These are phyloP conservation scores for Diarsia dahlii DNA, from an alignment of 2,888 invertebrate genomes.

Conservation along the genomic window DNA sequence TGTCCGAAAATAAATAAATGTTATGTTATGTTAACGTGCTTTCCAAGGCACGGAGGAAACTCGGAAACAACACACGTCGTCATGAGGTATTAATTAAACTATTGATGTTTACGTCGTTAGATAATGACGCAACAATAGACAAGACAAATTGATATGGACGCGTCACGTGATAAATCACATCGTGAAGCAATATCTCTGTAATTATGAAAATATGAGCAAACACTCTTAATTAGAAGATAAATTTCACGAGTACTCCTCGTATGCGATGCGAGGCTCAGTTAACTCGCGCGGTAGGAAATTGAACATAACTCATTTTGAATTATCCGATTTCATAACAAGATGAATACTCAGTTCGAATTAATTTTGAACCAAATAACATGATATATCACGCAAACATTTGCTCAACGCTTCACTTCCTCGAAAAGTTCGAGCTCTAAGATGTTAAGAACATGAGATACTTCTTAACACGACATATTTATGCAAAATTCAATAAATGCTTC, in stretches of 20 bases:
- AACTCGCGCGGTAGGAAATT: constrained; percentile 66
- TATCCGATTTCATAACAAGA: constrained; percentile 66
- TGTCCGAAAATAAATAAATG: too few species aligned
- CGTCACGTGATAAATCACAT: constrained; percentile 63
- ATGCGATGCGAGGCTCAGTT: constrained; percentile 61
- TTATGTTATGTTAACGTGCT: too few species aligned
- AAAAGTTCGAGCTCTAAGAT: constrained; percentile 30
- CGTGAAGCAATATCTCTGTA: constrained; percentile 60
- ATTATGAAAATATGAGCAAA: constrained; percentile 71
- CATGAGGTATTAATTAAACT: constrained; percentile 17
- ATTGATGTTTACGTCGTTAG: constrained; percentile 16
- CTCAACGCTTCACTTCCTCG: constrained; percentile 36
- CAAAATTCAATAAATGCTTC: constrained; percentile 41
- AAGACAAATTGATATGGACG: constrained; percentile 59
- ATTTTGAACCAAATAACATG: constrained; percentile 54
- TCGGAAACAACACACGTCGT: too few species aligned
- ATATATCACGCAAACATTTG: constrained; percentile 52
- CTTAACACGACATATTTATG: constrained; percentile 38
- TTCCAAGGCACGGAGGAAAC: too few species aligned
- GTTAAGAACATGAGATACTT: constrained; percentile 21
- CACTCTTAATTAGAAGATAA: constrained; percentile 72
- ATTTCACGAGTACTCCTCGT: constrained; percentile 64
- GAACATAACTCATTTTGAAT: constrained; percentile 72
- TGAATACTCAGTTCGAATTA: constrained; percentile 60
- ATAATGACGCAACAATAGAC: constrained; percentile 20